Evolutionary conservation across 2,797 vertebrate species (phyloP), one percentile per base, ranked within the genome.

Genomic region (Cyclopterus lumpus): DNA sequence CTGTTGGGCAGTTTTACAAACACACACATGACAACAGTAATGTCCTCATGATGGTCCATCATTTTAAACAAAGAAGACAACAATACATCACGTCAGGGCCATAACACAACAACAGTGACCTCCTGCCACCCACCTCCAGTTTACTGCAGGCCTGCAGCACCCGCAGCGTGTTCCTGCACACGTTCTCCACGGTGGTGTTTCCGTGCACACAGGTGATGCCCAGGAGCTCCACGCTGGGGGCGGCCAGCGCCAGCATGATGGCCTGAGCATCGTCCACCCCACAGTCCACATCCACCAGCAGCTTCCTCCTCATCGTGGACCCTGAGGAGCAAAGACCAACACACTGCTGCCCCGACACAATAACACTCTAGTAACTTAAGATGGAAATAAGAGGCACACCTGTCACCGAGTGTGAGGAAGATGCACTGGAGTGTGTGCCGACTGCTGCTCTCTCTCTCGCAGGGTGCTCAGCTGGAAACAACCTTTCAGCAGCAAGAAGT

Each of bases 191-290:
- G 0, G 63, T 18, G 22, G 93, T 94, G 90, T 96, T 96, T 38
- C 95, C 95, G 0, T 92, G 86, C 64, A 94, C 93, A 16, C 95
- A 95, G 28, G 94, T 95, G 84, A 96, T 73, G n/a, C 92, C 95
- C 70, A 96, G 83, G 14, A 96, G 57, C 78, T 93, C 36, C 65
- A 94, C 93, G 0, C 65, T 67, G 0, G 93, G 93, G 36, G 69
- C 85, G 0, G 90, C 93, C 71, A 96, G 77, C 3, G 92, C 95
- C 70, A 96, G 46, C 94, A 96, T 95, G 69, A 95, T 85, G 59
- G 94, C 95, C 79, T 95, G 94, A 36, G 95, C 95, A 73, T 96
- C 94, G 14, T 94, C 95, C 61, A 94, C 88, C 6, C 96, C 95
- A 48, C 90, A 91, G 83, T 94, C 93, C 3, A 88, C 92, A 51